Evolutionary conservation across 2,113 vertebrate genomes (phyloP).

Genomic region (Microtus ochrogaster): DNA sequence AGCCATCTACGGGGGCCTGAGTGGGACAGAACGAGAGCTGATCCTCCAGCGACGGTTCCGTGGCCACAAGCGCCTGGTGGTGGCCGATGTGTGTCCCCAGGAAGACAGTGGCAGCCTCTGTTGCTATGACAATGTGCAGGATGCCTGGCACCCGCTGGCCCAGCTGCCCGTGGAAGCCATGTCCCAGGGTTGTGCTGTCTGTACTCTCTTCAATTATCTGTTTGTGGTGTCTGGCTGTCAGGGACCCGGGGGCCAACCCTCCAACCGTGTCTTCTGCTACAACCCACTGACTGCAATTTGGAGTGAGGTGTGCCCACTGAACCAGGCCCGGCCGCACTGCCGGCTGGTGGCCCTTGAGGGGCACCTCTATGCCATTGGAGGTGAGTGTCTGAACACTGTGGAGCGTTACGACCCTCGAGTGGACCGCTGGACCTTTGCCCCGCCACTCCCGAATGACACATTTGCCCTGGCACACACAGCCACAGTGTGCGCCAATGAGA

Average conservation of each 20-base stretch:
- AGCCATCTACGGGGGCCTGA: slow-evolving; percentile 89
- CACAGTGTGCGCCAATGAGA: slow-evolving; percentile 88
- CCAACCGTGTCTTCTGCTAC: slow-evolving; percentile 94
- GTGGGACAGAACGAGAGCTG: slow-evolving; percentile 89
- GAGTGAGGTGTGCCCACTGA: slow-evolving; percentile 93
- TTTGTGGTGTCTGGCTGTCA: slow-evolving; percentile 93
- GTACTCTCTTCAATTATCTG: slow-evolving; percentile 96
- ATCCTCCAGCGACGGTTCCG: slow-evolving; percentile 88
- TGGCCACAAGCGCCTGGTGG: slow-evolving; percentile 87
- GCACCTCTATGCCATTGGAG: slow-evolving; percentile 94
- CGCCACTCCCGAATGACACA: slow-evolving; percentile 92
- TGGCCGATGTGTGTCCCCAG: slow-evolving; percentile 89
- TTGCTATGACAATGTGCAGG: slow-evolving; percentile 89
- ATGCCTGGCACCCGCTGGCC: slow-evolving; percentile 90
- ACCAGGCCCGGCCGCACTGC: slow-evolving; percentile 93
- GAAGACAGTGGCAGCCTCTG: slow-evolving; percentile 88
- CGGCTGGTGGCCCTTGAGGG: slow-evolving; percentile 93
- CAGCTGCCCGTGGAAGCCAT: slow-evolving; percentile 89
- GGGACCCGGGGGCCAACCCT: slow-evolving; percentile 83
- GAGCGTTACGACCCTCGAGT: slow-evolving; percentile 93
- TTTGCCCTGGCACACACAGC: slow-evolving; percentile 95
- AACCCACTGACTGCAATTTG: slow-evolving; percentile 94
- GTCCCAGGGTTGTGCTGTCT: slow-evolving; percentile 91
- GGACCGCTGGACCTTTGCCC: slow-evolving; percentile 92
- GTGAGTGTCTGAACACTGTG: slow-evolving; percentile 93